Evolutionary conservation across 2,797 vertebrate genomes (phyloP).

Genomic region (Dromococcyx pavoninus): DNA sequence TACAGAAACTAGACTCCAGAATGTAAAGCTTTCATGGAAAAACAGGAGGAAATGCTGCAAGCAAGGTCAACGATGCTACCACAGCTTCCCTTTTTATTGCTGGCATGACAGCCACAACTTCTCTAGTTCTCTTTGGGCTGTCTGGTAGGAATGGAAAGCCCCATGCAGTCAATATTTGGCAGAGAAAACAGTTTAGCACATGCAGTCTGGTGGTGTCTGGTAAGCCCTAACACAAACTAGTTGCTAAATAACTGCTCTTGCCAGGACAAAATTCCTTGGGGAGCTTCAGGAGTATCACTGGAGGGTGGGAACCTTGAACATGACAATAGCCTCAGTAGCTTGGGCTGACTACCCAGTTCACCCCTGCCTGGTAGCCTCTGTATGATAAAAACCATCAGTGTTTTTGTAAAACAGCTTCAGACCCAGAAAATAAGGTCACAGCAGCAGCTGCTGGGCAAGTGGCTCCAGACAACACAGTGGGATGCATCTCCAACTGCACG

Average conservation of each 20-base stretch:
- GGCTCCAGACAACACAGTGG: not conserved
- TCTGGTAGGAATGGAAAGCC: conserved; percentile 1
- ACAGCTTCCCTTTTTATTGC: not conserved
- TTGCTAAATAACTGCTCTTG: not conserved
- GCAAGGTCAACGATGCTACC: not conserved
- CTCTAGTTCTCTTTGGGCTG: not conserved
- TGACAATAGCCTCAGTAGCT: not conserved
- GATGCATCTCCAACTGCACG: not conserved
- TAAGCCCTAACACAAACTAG: not conserved
- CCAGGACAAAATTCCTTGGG: not conserved
- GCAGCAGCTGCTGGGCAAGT: not conserved
- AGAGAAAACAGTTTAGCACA: not conserved
- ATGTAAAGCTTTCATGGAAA: not conserved
- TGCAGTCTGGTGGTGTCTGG: not conserved
- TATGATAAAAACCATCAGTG: not conserved
- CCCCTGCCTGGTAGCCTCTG: not conserved
- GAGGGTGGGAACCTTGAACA: not conserved
- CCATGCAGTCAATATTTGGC: not conserved
- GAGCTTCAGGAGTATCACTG: not conserved
- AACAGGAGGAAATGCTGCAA: not conserved
- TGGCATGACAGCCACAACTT: not conserved
- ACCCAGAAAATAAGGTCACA: not conserved
- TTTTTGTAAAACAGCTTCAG: not conserved
- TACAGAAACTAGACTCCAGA: not conserved
- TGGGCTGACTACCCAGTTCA: not conserved